These are phyloP conservation scores for Nyleta sp. DNA, from an alignment of 2,888 invertebrate genomes.

Conservation along the genomic window DNA sequence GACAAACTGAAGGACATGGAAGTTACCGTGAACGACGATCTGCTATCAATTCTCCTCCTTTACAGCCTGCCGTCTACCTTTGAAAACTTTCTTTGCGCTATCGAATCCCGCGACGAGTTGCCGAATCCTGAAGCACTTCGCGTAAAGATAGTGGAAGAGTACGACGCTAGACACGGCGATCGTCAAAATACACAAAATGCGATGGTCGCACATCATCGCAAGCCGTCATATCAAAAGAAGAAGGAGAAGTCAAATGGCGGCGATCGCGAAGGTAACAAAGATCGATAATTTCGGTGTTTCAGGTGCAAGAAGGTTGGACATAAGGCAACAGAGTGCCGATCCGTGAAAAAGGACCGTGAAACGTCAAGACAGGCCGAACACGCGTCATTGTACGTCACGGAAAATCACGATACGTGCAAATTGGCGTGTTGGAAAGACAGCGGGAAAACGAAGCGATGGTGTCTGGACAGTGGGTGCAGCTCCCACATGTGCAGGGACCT, in stretches of 20 bases:
- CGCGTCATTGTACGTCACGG: background rate
- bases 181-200: constrained; percentile 11
- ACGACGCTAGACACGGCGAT: constrained; percentile 14
- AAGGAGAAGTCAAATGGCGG: background rate
- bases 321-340: background rate
- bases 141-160: constrained; percentile 39
- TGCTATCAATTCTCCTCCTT: constrained; percentile 24
- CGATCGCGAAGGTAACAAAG: background rate
- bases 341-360: background rate
- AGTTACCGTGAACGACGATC: constrained; percentile 35
- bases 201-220: constrained; percentile 10
- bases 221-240: background rate
- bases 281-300: background rate
- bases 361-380: background rate
- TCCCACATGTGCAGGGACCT: constrained; percentile 53
- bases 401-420: background rate
- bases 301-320: constrained; percentile 11
- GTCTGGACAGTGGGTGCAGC: constrained; percentile 52
- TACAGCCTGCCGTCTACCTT: constrained; percentile 26
- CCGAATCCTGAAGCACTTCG: constrained; percentile 40
- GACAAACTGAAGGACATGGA: constrained; percentile 52
- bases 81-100: constrained; percentile 53
- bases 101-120: constrained; percentile 57
- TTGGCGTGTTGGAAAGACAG: background rate
- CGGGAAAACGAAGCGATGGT: constrained; percentile 8